Evolutionary conservation across 2,113 vertebrate species (phyloP).

Genomic region (Silurus asotus): DNA sequence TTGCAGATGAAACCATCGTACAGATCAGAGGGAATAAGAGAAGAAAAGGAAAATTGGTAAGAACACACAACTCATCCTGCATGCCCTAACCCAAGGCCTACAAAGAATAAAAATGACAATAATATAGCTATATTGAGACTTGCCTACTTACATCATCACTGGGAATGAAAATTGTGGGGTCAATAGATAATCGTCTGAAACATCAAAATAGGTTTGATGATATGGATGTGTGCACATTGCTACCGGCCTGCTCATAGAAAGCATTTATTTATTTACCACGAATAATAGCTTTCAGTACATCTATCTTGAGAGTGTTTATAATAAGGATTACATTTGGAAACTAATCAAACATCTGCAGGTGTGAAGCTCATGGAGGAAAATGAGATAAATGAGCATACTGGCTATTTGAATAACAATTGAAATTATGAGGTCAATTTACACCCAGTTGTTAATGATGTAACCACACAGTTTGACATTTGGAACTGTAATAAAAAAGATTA

Average conservation of each 20-base stretch:
- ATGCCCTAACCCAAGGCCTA: background rate
- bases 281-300: background rate
- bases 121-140: background rate
- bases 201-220: background rate
- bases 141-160: background rate
- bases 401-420: background rate
- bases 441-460: background rate
- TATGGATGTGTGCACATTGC: background rate
- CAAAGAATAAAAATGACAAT: background rate
- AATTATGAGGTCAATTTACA: slow-evolving; percentile 4
- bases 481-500: background rate
- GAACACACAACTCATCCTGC: background rate
- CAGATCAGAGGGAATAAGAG: background rate
- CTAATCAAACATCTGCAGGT: slow-evolving; percentile 14
- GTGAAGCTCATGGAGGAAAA: background rate
- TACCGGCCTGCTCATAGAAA: background rate
- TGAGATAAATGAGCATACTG: slow-evolving; percentile 3
- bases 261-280: background rate
- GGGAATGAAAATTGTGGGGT: background rate
- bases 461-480: background rate
- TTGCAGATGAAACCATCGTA: background rate
- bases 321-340: background rate
- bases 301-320: background rate
- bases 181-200: background rate
- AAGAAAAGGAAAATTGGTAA: background rate